Evolutionary conservation across 2,888 invertebrate species (phyloP).

Genomic region (Thyatira batis): DNA sequence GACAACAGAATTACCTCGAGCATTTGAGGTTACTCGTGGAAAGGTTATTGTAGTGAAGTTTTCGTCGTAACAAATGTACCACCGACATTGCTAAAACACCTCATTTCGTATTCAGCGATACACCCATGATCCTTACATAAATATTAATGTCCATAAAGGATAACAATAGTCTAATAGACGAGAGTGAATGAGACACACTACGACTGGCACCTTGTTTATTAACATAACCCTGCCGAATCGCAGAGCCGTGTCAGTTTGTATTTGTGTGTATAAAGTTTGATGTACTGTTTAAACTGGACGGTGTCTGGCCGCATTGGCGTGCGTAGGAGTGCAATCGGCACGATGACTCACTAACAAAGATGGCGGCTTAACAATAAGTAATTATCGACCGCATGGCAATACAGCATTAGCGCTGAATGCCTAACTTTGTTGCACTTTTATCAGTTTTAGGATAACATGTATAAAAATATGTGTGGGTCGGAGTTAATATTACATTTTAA

Average conservation of each 20-base stretch:
- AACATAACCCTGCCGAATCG: constrained; percentile 27
- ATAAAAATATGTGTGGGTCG: background rate
- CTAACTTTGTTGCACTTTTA: background rate
- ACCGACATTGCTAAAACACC: constrained; percentile 12
- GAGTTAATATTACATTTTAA: too few relatives aligned
- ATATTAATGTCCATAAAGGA: constrained; percentile 39
- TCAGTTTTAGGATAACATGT: background rate
- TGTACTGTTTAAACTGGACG: constrained; percentile 45
- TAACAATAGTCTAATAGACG: constrained; percentile 26
- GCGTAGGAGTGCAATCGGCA: constrained; percentile 52
- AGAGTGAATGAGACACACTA: constrained; percentile 26
- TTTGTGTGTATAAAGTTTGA: constrained; percentile 53
- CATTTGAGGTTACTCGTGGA: background rate
- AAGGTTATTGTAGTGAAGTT: constrained; percentile 1
- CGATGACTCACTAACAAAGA: constrained; percentile 57
- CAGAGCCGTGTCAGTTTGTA: constrained; percentile 16
- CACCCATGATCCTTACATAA: constrained; percentile 32
- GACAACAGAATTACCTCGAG: background rate
- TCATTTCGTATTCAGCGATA: constrained; percentile 39
- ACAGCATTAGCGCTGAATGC: background rate
- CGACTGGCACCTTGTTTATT: constrained; percentile 32
- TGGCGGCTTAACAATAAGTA: constrained; percentile 68
- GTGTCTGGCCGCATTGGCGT: constrained; percentile 48
- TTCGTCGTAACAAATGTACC: background rate
- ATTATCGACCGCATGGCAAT: constrained; percentile 45